Base-by-base conservation (phyloP, 2,113 vertebrate species). In the Choloepus hoffmanni region DNA sequence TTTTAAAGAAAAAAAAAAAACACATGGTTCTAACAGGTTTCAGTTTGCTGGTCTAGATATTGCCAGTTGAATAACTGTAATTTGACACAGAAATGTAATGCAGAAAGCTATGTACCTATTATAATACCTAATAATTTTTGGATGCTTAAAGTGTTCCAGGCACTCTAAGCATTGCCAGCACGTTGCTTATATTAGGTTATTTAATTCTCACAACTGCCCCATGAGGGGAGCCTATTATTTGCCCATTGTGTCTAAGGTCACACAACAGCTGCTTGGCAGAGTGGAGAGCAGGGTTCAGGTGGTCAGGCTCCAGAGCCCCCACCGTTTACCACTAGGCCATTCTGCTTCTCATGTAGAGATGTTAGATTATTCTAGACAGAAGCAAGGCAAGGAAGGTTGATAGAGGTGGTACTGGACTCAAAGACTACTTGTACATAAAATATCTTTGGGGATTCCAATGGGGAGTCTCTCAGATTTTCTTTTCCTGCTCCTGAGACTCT, bases 211-310 rank as follows among this genome's bases (percentile, higher is more conserved):
- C 43, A 55, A 7, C 9, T 16, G 19, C 2, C 26, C 33, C 7
- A 4, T n/a, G 30, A 33, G 28, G 15, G 55, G 16, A 82, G 65
- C 4, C 10, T 18, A 4, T 23, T 33, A 63, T 36, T 67, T 43
- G 11, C 15, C 0, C 3, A 10, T 11, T 67, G 23, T 72, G 3
- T 10, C 16, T 28, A 72, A 36, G 11, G 18, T 68, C 16, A 33
- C 26, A 24, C 3, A 26, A 33, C 14, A 28, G 7, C 53, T 30
- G 2, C 53, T 78, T 1, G 8, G 24, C 24, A 28, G n/a, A 79
- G 2, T 14, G 5, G 12, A 13, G 30, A 24, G 26, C 24, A 53
- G 18, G 73, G 11, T 4, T 18, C 1, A 2, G 18, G 33, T 28
- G 77, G 18, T 16, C 43, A 79, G 16, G 7, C 23, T 36, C 28